Base-by-base conservation (phyloP, 2,888 invertebrate species). In the Neocrepidodera transversa region DNA sequence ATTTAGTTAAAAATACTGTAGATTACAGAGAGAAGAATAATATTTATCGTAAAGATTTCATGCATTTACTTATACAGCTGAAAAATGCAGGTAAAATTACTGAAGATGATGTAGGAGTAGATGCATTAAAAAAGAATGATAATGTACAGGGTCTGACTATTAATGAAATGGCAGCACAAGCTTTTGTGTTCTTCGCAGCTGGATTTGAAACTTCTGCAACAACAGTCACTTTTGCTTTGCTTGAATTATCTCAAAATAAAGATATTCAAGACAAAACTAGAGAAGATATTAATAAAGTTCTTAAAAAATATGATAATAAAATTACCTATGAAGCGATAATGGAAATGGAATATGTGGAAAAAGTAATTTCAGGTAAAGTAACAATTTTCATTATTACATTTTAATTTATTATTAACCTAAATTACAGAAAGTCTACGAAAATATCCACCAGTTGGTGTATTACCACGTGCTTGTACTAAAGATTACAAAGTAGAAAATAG, bases 51-150 rank as follows among this genome's bases (percentile, higher is more conserved):
- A 80, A 81, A 56, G 82, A 85, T 66, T 84, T 83, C 58, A 70
- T 85, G 14, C 80, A 84, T 56, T 64, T 81, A 28, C 66, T 83
- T 50, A 74, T 83, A 1, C 79, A 81, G n/a, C 60, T 78, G 42
- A 79, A 78, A 64, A 80, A 78, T 42, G 69, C 63, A 16, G 71
- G 68, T 3, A 66, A 58, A 55, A 55, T 51, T 2, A 55, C 65
- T 2, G 60, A 71, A 23, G 68, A 69, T 32, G 67, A 62, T 3
- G 45, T 68, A 30, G 42, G 43, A 26, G 54, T 13, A 40, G 43
- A 7, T 48, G 60, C 1, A 58, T 49, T 42, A 11, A 45, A 11
- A 49, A 53, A 32, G n/a, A 23, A 0, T 26, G 38, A 7, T 17
- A 45, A 42, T 3, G 16, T 8, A 6, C 35, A 40, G 8, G 43